Evolutionary conservation across 2,113 vertebrate species (phyloP), one percentile per base, ranked within the genome.

Genomic region (Centropus bengalensis): DNA sequence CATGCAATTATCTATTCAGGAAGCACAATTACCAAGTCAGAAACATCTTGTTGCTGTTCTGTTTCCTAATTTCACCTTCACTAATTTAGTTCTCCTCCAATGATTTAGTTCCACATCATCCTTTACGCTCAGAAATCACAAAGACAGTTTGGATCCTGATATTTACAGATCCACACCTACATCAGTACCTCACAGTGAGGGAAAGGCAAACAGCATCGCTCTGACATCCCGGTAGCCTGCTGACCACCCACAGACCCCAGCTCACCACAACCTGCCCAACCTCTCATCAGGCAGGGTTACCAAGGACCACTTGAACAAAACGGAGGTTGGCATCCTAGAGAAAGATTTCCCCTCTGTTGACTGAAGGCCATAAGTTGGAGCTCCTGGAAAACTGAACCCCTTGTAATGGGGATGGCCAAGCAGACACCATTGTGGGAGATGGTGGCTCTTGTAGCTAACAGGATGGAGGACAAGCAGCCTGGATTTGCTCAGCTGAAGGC

Each of bases 201-300:
- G 17, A 47, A 66, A 32, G 60, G 12, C 56, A 52, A 88, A 18
- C 7, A 28, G 19, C 7, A 4, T 18, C 3, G 0, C 5, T 60
- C 6, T 23, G 26, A 14, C 7, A 8, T 1, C 10, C 6, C 2
- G 19, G 45, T 33, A 21, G 1, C 28, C 20, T 5, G 6, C 30
- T 54, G 45, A 26, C 26, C 18, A 9, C 55, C 23, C 3, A 3
- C 18, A 51, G 30, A 28, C 7, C 49, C 40, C 14, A 40, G 45
- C 4, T 42, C 51, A 20, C 26, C 49, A 1, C 2, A 1, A n/a
- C 3, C 0, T 4, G 14, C 8, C 12, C 16, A 2, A 22, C 8
- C 22, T 9, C 33, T 40, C 32, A 9, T 2, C 3, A 47, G 14
- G 27, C 5, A n/a, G 42, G 17, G 33, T 9, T 23, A 44, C 10